Evolutionary conservation across 2,797 vertebrate species (phyloP), one percentile per base, ranked within the genome.

Genomic region (Petrocephalus schoutedeni): DNA sequence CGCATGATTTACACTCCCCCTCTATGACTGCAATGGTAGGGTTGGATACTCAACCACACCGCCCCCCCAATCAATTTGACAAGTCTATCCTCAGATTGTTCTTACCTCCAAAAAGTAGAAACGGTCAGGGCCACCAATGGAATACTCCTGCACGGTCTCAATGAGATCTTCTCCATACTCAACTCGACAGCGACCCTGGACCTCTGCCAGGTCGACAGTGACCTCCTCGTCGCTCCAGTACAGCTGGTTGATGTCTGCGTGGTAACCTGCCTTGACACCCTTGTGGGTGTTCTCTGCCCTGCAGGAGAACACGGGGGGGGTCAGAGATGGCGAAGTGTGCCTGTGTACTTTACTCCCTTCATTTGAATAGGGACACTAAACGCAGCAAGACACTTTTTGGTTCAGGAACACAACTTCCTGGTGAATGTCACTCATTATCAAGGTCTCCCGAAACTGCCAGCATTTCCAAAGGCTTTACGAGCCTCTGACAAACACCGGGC

Each of bases 71-170:
- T 83, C 80, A 9, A 21, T 1, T 45, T 67, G 16, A 8, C 2
- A 77, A 12, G 56, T 57, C 32, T 32, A 56, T 64, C 58, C 6
- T 45, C 64, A 49, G 1, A 7, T 45, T 45, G 16, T 14, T 41
- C n/a, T 89, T 89, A 99, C 98, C 97, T 99, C 98, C 0, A 99
- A 91, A 92, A 99, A 99, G 90, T 99, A 99, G 94, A 99, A 99
- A 77, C 97, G 95, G 90, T 99, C 97, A 0, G 95, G 94, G 9
- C 97, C 97, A 0, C 95, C 95, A 0, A 91, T 94, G 0, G 97
- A 98, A 64, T 96, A 99, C 0, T 98, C 98, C 91, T 97, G 97
- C 74, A 98, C 94, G 0, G 95, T 94, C 89, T 97, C 94, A 0
- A 94, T 93, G 86, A 99, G 93, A 89, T 99, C 98, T 89, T 99